Evolutionary conservation across 1,140 invertebrate genomes (phyloP).

Genomic region (Carcinoscorpius rotundicauda): DNA sequence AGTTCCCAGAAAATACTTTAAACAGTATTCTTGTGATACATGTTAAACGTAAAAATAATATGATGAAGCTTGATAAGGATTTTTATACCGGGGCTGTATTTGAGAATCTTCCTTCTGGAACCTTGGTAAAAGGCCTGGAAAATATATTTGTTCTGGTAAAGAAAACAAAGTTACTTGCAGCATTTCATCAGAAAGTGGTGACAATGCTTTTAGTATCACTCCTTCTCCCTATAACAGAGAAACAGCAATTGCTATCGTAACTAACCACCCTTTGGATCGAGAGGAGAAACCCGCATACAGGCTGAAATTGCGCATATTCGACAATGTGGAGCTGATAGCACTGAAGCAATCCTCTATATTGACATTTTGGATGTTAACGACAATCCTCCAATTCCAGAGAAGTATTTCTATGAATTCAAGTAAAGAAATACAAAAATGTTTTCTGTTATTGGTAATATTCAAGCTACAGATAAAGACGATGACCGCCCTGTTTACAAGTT

Average conservation of each 20-base stretch:
- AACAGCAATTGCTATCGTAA: conserved; percentile 44
- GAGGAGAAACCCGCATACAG: conserved; percentile 53
- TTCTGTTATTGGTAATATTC: conserved; percentile 61
- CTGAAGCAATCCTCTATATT: conserved; percentile 55
- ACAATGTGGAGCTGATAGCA: conserved; percentile 58
- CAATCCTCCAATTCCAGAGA: conserved; percentile 68
- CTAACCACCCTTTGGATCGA: conserved; percentile 54
- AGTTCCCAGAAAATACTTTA: conserved; percentile 57
- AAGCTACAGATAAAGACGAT: conserved; percentile 69
- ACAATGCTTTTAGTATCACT: conserved; percentile 21
- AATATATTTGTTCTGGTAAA: conserved; percentile 39
- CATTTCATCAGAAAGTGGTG: conserved; percentile 49
- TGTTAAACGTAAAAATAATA: conserved; percentile 62
- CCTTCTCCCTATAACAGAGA: conserved; percentile 44
- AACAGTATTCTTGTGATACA: conserved; percentile 66
- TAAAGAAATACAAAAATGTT: conserved; percentile 52
- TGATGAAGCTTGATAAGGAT: conserved; percentile 59
- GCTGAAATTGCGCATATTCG: conserved; percentile 57
- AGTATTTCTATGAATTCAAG: conserved; percentile 62
- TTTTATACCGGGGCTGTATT: conserved; percentile 48
- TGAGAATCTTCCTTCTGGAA: conserved; percentile 59
- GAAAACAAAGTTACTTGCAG: conserved; percentile 53
- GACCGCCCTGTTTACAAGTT: conserved; percentile 73
- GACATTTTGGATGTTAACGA: conserved; percentile 76
- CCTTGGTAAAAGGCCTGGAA: conserved; percentile 48